These are phyloP conservation scores for Sebastes fasciatus DNA, from an alignment of 2,113 vertebrate genomes.

Conservation along the genomic window DNA sequence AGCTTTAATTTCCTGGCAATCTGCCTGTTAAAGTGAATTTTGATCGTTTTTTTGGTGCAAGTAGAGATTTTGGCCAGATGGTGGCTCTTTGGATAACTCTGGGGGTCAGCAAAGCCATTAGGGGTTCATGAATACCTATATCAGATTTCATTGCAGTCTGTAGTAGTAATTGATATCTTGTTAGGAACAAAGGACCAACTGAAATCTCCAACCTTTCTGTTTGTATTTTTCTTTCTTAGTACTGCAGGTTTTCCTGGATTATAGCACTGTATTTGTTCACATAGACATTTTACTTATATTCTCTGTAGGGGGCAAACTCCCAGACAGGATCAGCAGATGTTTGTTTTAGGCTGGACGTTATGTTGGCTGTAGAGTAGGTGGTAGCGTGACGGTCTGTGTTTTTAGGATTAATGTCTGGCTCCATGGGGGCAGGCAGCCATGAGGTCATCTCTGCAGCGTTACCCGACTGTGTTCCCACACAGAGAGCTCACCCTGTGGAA, in stretches of 20 bases:
- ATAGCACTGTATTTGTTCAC: background rate
- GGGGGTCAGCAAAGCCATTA: background rate
- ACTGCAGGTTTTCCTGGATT: background rate
- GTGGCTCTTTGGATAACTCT: no score
- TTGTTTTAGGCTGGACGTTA: constrained; percentile 55
- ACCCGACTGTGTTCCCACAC: constrained; percentile 49
- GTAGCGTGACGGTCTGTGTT: constrained; percentile 59
- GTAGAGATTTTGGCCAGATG: background rate
- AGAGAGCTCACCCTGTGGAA: background rate
- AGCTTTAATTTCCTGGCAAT: background rate
- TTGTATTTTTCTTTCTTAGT: background rate
- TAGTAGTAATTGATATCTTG: background rate
- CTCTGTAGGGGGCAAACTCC: constrained; percentile 17
- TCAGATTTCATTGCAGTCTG: constrained; percentile 8
- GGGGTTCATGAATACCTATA: background rate
- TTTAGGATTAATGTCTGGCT: constrained; percentile 78
- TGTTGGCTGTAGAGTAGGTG: constrained; percentile 35
- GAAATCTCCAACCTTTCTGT: background rate
- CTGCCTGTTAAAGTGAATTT: background rate
- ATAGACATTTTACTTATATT: background rate
- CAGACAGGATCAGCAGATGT: constrained; percentile 46
- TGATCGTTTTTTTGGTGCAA: background rate
- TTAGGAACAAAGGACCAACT: background rate
- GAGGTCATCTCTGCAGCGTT: constrained; percentile 63
- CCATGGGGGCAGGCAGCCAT: constrained; percentile 54